Evolutionary conservation across 2,113 vertebrate species (phyloP).

Genomic region (Blennius ocellaris): DNA sequence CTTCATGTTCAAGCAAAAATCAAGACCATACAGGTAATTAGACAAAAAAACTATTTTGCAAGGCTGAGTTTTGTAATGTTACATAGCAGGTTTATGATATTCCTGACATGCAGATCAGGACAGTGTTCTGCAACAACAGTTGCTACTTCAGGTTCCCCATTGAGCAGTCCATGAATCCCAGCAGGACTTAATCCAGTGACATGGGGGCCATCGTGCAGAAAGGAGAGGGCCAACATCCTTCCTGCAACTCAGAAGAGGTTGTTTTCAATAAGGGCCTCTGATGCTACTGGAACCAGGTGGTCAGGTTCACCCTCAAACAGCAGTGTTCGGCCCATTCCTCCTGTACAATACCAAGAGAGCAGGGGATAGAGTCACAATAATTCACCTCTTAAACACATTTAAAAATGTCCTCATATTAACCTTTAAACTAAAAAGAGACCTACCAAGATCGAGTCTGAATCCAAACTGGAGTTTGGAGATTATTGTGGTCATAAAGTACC

Average conservation of each 20-base stretch:
- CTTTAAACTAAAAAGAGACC: too few species aligned
- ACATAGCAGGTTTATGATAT: conserved; percentile 16
- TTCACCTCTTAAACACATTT: too few species aligned
- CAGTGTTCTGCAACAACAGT: conserved; percentile 18
- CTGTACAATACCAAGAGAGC: too few species aligned
- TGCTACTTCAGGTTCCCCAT: conserved; percentile 12
- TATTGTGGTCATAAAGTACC: too few species aligned
- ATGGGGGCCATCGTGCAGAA: neutral
- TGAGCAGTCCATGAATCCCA: conserved; percentile 27
- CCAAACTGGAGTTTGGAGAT: too few species aligned
- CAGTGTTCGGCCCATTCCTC: too few species aligned
- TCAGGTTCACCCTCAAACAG: too few species aligned
- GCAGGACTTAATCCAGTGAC: neutral
- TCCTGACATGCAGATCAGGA: conserved; percentile 19
- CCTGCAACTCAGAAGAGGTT: neutral
- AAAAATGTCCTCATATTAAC: too few species aligned
- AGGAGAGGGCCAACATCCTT: conserved; percentile 13
- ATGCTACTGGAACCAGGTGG: too few species aligned
- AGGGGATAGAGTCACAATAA: too few species aligned
- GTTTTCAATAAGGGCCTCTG: too few species aligned
- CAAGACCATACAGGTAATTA: conserved; percentile 13
- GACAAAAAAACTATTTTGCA: neutral
- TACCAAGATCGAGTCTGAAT: too few species aligned
- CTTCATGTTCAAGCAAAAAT: conserved; percentile 25
- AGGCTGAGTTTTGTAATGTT: neutral